phyloP scores from a whole-genome alignment of 2,113 vertebrate genomes.

The Oryzias curvinotus region DNA sequence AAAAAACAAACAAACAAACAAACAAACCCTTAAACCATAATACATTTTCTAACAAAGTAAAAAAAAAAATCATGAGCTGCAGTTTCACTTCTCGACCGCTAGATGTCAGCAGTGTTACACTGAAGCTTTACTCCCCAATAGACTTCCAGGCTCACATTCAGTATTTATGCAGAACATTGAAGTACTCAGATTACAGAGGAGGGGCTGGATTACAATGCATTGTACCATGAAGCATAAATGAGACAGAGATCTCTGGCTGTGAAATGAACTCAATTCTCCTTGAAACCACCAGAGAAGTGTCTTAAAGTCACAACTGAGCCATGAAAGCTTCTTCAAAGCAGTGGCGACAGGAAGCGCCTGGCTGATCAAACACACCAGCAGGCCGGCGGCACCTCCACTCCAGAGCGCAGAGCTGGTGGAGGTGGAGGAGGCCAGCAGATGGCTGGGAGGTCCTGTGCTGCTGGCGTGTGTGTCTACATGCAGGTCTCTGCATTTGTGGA shows the following conservation, averaged over 20 bases:
- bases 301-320: constrained; percentile 7
- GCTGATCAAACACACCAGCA: constrained; percentile 43
- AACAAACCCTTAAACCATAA: not conserved
- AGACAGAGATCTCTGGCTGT: not conserved
- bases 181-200: not conserved
- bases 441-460: constrained; percentile 36
- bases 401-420: constrained; percentile 74
- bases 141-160: not conserved
- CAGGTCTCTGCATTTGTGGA: constrained; percentile 13
- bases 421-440: constrained; percentile 43
- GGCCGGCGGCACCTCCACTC: constrained; percentile 49
- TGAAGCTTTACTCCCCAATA: not conserved
- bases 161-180: not conserved
- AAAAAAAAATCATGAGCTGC: not conserved
- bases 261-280: not conserved
- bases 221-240: not conserved
- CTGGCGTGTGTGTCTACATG: constrained; percentile 15
- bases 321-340: constrained; percentile 14
- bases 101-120: constrained; percentile 59
- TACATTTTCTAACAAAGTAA: too few relatives aligned
- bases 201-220: not conserved
- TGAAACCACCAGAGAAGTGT: not conserved
- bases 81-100: constrained; percentile 42
- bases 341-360: constrained; percentile 9
- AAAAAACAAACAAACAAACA: too few relatives aligned